Percentiles rank a stretch among this genome's conserved stretches.
Evolutionary conservation across 2,113 vertebrate species (phyloP).

Genomic region (Accipiter virgatus): DNA sequence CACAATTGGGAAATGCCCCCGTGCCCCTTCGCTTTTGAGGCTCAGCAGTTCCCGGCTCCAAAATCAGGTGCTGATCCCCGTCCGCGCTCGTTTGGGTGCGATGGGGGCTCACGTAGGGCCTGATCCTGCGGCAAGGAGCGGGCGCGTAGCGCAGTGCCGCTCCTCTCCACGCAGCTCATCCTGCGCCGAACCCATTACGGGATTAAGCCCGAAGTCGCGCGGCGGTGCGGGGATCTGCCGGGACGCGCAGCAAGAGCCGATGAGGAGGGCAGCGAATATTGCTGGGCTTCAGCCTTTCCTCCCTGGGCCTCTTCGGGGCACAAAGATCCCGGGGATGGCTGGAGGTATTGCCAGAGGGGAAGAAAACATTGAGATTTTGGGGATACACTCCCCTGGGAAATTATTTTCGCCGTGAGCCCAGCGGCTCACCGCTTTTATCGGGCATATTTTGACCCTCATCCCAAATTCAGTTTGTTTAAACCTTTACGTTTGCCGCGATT

Average conservation of each 20-base stretch:
- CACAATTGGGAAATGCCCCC: not conserved
- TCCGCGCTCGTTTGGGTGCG: fast-evolving
- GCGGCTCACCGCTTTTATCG: fast-evolving
- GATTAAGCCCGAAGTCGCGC: not conserved
- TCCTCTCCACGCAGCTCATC: not conserved
- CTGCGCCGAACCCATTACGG: not conserved
- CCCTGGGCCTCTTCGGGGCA: fast-evolving
- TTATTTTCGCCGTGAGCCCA: fast-evolving
- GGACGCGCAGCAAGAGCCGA: not conserved
- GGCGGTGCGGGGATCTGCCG: not conserved
- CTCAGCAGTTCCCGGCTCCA: fast-evolving
- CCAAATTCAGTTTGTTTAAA: not conserved
- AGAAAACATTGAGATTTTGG: fast-evolving
- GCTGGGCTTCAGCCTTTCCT: not conserved
- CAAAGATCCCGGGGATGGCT: not conserved
- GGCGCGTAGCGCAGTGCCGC: not conserved
- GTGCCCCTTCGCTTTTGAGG: fast-evolving
- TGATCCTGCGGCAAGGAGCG: not conserved
- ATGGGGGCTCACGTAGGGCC: fast-evolving
- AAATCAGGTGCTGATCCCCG: not conserved
- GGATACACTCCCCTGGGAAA: not conserved
- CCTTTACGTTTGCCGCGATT: fast-evolving
- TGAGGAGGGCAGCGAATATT: fast-evolving
- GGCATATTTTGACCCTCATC: fast-evolving
- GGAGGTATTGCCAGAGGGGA: not conserved